These are phyloP conservation scores for Trochalopteron elliotii DNA, from an alignment of 2,113 vertebrate genomes.

Conservation along the genomic window DNA sequence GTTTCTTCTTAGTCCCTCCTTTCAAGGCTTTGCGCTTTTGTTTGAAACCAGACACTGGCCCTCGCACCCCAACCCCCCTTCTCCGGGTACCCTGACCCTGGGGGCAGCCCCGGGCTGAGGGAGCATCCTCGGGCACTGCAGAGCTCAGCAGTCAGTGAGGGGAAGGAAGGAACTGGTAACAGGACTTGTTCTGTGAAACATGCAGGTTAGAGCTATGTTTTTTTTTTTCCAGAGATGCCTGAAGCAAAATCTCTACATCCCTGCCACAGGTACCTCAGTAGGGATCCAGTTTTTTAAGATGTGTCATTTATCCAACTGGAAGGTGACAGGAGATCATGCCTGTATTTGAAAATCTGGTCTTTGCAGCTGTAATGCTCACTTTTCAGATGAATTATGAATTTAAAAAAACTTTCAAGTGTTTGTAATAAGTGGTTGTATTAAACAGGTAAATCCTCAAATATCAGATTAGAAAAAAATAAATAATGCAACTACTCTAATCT, in stretches of 20 bases:
- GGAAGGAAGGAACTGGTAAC: background rate
- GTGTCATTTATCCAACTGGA: background rate
- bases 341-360: background rate
- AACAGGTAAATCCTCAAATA: conserved; percentile 39
- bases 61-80: background rate
- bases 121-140: background rate
- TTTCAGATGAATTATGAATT: background rate
- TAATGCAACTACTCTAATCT: background rate
- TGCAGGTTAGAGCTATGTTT: background rate
- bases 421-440: conserved; percentile 9
- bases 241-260: background rate
- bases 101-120: background rate
- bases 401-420: background rate
- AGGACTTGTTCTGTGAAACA: background rate
- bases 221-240: background rate
- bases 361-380: background rate
- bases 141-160: background rate
- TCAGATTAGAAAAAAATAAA: background rate
- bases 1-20: conserved; percentile 31
- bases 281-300: background rate
- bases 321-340: background rate
- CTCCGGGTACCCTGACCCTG: background rate
- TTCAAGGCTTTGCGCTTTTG: conserved; percentile 31
- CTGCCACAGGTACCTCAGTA: background rate
- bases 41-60: background rate